Conservation (phyloP, 2,888 invertebrate genomes). For the Rhagophthalmus giganteus region DNA sequence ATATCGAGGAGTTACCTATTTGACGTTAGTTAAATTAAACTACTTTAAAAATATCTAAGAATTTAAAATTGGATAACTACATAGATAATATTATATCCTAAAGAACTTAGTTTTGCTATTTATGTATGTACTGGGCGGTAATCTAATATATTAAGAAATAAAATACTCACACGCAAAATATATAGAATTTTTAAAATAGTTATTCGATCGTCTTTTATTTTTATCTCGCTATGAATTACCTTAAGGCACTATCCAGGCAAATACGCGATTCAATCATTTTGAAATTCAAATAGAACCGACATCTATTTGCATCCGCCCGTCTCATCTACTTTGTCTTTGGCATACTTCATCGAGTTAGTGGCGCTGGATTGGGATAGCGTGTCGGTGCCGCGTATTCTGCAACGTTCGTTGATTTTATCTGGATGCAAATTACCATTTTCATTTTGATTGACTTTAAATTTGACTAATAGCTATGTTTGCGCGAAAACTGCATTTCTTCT, state of each 20-base stretch:
- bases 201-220: constrained; percentile 25
- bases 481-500: constrained; percentile 19
- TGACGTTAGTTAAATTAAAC: too few species aligned
- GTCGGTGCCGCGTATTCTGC: constrained; percentile 34
- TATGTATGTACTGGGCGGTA: too few species aligned
- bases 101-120: too few species aligned
- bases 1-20: too few species aligned
- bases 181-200: constrained; percentile 7
- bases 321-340: constrained; percentile 53
- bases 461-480: constrained; percentile 25
- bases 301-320: constrained; percentile 52
- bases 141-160: background rate
- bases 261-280: constrained; percentile 48
- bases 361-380: constrained; percentile 43
- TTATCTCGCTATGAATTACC: constrained; percentile 29
- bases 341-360: constrained; percentile 51
- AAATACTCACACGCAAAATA: background rate
- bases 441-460: constrained; percentile 29
- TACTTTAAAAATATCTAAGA: too few species aligned
- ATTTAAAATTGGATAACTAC: too few species aligned
- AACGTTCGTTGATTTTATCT: constrained; percentile 35
- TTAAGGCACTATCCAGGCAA: constrained; percentile 38
- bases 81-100: too few species aligned
- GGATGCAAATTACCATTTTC: constrained; percentile 29
- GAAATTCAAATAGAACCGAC: constrained; percentile 51